Percentiles rank a stretch among this genome's conserved stretches.
phyloP scores from a whole-genome alignment of 53 echinoderm and acorn worm genomes.

The Arbacia lixula region DNA sequence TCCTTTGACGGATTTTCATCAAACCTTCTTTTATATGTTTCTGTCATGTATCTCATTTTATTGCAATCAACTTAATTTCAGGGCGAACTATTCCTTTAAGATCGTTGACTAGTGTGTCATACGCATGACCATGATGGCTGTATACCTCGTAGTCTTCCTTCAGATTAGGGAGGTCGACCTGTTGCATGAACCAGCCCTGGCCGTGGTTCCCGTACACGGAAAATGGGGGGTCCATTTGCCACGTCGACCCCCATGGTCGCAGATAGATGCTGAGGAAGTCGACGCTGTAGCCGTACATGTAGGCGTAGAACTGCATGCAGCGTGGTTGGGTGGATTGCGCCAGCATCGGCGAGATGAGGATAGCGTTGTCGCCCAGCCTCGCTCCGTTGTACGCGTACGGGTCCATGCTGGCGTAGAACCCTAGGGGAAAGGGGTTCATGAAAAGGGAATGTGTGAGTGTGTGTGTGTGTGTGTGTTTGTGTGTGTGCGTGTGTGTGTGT shows the following conservation, averaged over 20 bases:
- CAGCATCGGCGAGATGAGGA: slow-evolving; percentile 59
- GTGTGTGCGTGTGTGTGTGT: no score
- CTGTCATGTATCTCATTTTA: no score
- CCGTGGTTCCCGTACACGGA: slow-evolving; percentile 29
- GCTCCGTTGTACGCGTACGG: neutral
- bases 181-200: neutral
- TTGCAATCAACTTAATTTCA: no score
- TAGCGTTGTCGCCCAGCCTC: slow-evolving; percentile 40
- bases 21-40: no score
- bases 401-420: slow-evolving; percentile 35
- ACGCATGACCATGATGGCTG: no score
- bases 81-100: no score
- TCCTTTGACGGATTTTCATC: no score
- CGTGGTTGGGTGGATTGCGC: neutral
- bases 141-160: slow-evolving; percentile 21
- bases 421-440: no score
- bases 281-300: slow-evolving; percentile 45
- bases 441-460: no score
- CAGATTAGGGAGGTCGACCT: slow-evolving; percentile 1
- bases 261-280: slow-evolving; percentile 17
- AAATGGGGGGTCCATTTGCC: neutral
- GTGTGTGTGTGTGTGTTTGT: no score
- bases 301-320: slow-evolving; percentile 68
- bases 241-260: slow-evolving; percentile 6
- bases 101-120: no score